Evolutionary conservation across 2,113 vertebrate genomes (phyloP), one percentile per base, ranked within the genome.

Genomic region (Todiramphus saurophagus): DNA sequence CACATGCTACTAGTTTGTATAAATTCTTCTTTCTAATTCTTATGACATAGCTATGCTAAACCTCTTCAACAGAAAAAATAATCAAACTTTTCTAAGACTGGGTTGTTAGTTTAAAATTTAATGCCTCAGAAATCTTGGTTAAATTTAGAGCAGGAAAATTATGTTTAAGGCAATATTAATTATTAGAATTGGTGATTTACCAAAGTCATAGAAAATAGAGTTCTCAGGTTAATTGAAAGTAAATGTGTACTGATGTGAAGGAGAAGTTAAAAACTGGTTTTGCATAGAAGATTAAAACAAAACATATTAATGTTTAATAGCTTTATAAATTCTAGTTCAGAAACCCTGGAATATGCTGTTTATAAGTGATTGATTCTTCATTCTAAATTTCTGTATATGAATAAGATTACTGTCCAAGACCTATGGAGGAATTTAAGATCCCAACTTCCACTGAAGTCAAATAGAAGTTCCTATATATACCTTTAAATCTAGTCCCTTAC

Each of bases 151-250:
- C 6, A 83, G n/a, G 7, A 85, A 87, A 75, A 90, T 59, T 1
- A 59, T 76, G 13, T 68, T 75, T 85, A 90, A 81, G 48, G 11
- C 17, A 83, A 72, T 81, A 88, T 88, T 90, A 90, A 87, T 95
- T 78, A 69, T 63, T 78, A 70, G 25, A 92, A 77, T 17, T 74
- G n/a, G 11, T 88, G 27, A 53, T 50, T 83, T 84, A 67, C 30
- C 48, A 19, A 21, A 68, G 63, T 68, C 9, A 48, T 48, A 75
- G 68, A 80, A 94, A 94, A 83, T 20, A 39, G 64, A 64, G 46
- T 83, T 90, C 58, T 74, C 23, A 62, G 72, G 72, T 56, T 93
- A 95, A 90, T 67, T 79, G 41, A 89, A 93, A 94, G 72, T 59
- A 96, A 94, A 93, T 64, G 30, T 21, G 6, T 58, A 69, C 11